These are phyloP conservation scores for Neoarius graeffei DNA, from an alignment of 2,113 vertebrate genomes.

Conservation along the genomic window DNA sequence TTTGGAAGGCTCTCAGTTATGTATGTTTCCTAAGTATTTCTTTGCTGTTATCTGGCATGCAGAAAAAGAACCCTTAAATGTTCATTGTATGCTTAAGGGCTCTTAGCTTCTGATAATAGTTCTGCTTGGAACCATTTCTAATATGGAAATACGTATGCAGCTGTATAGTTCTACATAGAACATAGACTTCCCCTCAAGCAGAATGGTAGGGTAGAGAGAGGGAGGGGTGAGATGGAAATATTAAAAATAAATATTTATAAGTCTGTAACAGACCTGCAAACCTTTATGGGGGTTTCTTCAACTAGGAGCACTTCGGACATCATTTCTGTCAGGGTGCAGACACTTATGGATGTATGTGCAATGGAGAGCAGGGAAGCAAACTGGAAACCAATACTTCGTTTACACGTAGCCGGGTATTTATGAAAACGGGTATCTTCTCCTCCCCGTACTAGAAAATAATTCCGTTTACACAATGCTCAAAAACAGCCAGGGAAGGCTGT, in stretches of 20 bases:
- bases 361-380: too few relatives aligned
- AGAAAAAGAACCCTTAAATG: background rate
- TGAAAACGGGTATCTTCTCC: too few relatives aligned
- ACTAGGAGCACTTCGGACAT: too few relatives aligned
- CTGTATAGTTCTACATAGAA: background rate
- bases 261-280: background rate
- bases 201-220: background rate
- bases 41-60: background rate
- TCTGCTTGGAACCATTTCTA: background rate
- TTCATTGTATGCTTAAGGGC: background rate
- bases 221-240: background rate
- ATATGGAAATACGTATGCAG: background rate
- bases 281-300: background rate
- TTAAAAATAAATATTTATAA: background rate
- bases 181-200: background rate
- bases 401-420: too few relatives aligned
- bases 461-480: too few relatives aligned
- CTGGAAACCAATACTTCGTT: background rate
- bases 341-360: background rate
- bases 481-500: too few relatives aligned
- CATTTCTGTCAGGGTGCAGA: too few relatives aligned
- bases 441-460: too few relatives aligned
- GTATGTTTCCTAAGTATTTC: background rate
- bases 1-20: background rate
- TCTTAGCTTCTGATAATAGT: background rate